Conservation (phyloP, 2,797 vertebrate species). For the Hirundo rustica region DNA sequence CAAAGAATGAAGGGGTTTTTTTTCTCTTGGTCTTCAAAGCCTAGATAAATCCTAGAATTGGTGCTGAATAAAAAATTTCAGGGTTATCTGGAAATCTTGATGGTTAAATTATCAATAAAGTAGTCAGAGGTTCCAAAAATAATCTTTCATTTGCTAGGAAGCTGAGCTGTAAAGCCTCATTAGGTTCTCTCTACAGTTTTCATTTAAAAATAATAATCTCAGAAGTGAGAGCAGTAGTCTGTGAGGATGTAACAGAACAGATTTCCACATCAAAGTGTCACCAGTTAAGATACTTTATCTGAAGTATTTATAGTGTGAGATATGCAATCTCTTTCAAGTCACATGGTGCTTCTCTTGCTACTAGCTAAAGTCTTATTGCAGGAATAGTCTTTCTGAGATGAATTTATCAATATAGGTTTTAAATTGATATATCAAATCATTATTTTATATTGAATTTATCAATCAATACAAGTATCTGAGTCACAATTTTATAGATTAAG, state of each 20-base stretch:
- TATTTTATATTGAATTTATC: background rate
- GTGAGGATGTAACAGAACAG: background rate
- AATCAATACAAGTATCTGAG: background rate
- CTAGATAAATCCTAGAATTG: background rate
- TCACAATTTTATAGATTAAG: background rate
- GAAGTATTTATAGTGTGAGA: background rate
- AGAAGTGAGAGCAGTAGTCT: background rate
- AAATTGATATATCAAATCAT: background rate
- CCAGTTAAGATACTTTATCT: conserved; percentile 13
- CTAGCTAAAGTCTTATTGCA: background rate
- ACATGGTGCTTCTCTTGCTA: background rate
- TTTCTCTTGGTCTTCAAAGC: background rate
- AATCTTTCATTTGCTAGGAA: background rate
- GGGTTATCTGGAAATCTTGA: background rate
- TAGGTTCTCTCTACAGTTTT: background rate
- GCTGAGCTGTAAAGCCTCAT: background rate
- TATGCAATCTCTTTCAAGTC: conserved; percentile 30
- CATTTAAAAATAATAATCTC: background rate
- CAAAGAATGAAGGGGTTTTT: background rate
- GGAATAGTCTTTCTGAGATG: background rate
- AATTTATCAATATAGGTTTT: background rate
- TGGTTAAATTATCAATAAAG: background rate
- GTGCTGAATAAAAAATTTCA: background rate
- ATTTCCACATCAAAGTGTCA: conserved; percentile 47
- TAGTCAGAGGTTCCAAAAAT: background rate